Conservation (phyloP, 2,888 invertebrate species). For the Pollenia angustigena region DNA sequence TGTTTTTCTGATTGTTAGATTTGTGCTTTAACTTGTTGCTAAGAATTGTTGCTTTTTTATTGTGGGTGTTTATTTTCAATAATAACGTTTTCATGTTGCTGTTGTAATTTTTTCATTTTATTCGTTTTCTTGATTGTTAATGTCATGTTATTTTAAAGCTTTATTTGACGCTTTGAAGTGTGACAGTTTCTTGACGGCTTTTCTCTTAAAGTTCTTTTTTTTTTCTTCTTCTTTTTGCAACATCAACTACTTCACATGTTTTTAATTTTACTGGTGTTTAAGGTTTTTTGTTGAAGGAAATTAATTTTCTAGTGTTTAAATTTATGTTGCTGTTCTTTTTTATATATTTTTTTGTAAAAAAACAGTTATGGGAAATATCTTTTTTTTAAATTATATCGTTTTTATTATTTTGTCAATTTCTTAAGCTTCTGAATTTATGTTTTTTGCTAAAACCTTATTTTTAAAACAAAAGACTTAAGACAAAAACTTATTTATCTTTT, state of each 20-base stretch:
- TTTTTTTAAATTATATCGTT: slow-evolving; percentile 33
- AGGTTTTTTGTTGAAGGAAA: slow-evolving; percentile 48
- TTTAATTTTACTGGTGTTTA: neutral
- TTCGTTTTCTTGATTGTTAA: slow-evolving; percentile 54
- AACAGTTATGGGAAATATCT: slow-evolving; percentile 56
- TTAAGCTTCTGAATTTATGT: neutral
- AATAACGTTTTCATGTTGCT: slow-evolving; percentile 21
- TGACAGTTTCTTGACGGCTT: slow-evolving; percentile 67
- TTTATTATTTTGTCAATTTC: slow-evolving; percentile 2
- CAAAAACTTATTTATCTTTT: neutral
- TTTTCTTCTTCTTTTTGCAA: slow-evolving; percentile 8
- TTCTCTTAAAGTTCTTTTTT: slow-evolving; percentile 33
- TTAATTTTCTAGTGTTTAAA: slow-evolving; percentile 69
- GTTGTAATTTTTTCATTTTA: slow-evolving; percentile 17
- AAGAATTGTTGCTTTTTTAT: slow-evolving; percentile 7
- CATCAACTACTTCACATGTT: slow-evolving; percentile 11
- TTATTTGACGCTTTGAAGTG: slow-evolving; percentile 72
- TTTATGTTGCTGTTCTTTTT: slow-evolving; percentile 44
- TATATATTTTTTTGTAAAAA: neutral
- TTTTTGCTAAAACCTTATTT: neutral
- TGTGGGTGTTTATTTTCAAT: slow-evolving; percentile 51
- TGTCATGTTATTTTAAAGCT: slow-evolving; percentile 67
- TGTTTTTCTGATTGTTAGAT: slow-evolving; percentile 14
- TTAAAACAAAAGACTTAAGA: slow-evolving; percentile 34
- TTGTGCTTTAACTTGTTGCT: slow-evolving; percentile 21